Base-by-base conservation (phyloP, 2,888 invertebrate species). In the Dynastes tityus region DNA sequence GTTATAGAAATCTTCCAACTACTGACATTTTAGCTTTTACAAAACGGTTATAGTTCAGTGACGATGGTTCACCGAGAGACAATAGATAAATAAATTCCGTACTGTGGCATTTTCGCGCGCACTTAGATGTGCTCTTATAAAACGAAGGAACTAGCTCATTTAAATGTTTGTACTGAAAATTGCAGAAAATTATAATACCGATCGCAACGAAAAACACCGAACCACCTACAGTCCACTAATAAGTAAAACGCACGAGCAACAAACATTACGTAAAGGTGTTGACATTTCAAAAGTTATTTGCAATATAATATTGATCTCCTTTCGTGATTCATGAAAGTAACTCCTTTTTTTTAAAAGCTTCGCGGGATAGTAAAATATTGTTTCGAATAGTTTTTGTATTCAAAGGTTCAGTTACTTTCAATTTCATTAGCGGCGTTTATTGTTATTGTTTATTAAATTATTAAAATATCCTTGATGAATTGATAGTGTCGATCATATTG, bases 11-110 rank as follows among this genome's bases (percentile, higher is more conserved):
- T 64, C 68, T 61, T 63, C 70, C 58, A 76, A 78, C 78, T 80
- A 79, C 82, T 83, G 82, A 81, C 82, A 83, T 82, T 83, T 83
- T 64, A 79, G 78, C 77, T 78, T 80, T 81, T 79, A 45, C 45
- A 45, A 45, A 45, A 80, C 78, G 82, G 82, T 83, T 83, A 83
- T 83, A 83, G 83, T 83, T 83, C 82, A 83, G 79, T 83, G 83
- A 83, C 81, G 81, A 80, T 80, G 71, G 81, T 79, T 79, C 80
- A 32, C 65, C 16, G 65, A 78, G 68, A 82, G 80, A 83, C 83
- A 83, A 83, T 83, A 78, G 83, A 78, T 61, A 77, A 82, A 82
- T 83, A 83, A 83, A 83, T 82, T 82, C 79, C 77, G 51, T 71
- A 65, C 70, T 74, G 68, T 79, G 77, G 70, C 70, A 77, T 77